Evolutionary conservation across 2,113 vertebrate genomes (phyloP), one percentile per base, ranked within the genome.

Genomic region (Typhlomys cinereus): DNA sequence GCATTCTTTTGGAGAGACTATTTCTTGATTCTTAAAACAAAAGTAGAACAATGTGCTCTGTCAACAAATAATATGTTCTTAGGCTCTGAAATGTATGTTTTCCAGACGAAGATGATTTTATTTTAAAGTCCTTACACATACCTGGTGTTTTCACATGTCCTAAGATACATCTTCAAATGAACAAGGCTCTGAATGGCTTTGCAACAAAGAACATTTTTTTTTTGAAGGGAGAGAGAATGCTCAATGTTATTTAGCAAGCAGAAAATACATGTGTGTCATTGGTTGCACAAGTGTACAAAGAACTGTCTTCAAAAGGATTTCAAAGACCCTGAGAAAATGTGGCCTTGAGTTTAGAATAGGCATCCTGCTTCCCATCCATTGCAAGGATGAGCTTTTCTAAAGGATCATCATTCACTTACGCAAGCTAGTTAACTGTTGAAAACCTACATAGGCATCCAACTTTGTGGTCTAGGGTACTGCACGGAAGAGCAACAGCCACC

Each of bases 41-140:
- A 92, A 67, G 15, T 80, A 69, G 80, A 87, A 80, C 79, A 84
- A 92, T 46, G 10, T 74, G 88, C 46, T 46, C 21, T 67, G 70
- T 36, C 27, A 82, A 86, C 10, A 79, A 61, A 20, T 64, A 82
- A 50, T 36, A n/a, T 11, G 1, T 1, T 62, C 64, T 79, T 70
- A 85, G 2, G 31, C 15, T 90, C 79, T 86, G 90, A 90, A 79
- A 75, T 88, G 34, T 34, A 75, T 66, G 41, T 66, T 88, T 93
- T 90, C 20, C 85, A 57, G 57, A 83, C 20, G 81, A 88, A 67
- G 29, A 71, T 82, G 9, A 44, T 76, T 87, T 89, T 80, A 48
- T 57, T 91, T 76, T 41, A 57, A 18, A 82, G 29, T 2, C 13
- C 52, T 73, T 29, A 27, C 5, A 64, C 17, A 66, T 46, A 27